Base-by-base conservation (phyloP, 1,140 invertebrate species). In the Steinernema khuongi region DNA sequence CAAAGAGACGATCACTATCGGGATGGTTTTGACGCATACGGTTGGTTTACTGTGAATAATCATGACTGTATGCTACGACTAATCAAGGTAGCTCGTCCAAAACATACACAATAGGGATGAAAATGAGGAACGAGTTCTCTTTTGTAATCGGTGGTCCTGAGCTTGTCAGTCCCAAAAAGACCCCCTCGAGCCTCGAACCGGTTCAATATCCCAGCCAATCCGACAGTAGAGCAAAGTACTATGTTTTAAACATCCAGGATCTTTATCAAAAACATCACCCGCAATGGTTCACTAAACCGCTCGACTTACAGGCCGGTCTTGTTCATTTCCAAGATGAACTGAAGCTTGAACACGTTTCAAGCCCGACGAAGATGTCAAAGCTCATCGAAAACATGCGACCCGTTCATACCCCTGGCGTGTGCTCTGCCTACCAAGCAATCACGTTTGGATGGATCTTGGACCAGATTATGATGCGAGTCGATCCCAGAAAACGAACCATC, bases 1-100 rank as follows among this genome's bases (percentile, higher is more conserved):
- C 1, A 88, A 88, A 76, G 82, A 83, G 44, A 80, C 79, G 30
- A 83, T 88, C 22, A 88, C 87, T 1, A 80, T 88, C 17, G 82
- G 85, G 26, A 81, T 81, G 79, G 67, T 88, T 1, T 68, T 88
- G 19, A 83, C 80, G 36, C 87, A 88, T 77, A 78, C 84, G 78
- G 86, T 87, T 14, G 66, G 80, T n/a, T 66, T 77, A 11, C 31
- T 68, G 0, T 71, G 26, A 71, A 41, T 18, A 70, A 30, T 67
- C 29, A 70, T 41, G n/a, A n/a, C n/a, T n/a, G n/a, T n/a, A n/a
- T n/a, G n/a, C n/a, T n/a, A n/a, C n/a, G n/a, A n/a, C n/a, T 44
- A 67, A 68, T 32, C 29, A 30, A n/a, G 32, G 29, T 11, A 73
- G 17, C 17, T 33, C 41, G 1, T 36, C 32, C 18, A 18, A 11